phyloP scores from a whole-genome alignment of 2,113 vertebrate genomes.

The Aptenodytes patagonicus region DNA sequence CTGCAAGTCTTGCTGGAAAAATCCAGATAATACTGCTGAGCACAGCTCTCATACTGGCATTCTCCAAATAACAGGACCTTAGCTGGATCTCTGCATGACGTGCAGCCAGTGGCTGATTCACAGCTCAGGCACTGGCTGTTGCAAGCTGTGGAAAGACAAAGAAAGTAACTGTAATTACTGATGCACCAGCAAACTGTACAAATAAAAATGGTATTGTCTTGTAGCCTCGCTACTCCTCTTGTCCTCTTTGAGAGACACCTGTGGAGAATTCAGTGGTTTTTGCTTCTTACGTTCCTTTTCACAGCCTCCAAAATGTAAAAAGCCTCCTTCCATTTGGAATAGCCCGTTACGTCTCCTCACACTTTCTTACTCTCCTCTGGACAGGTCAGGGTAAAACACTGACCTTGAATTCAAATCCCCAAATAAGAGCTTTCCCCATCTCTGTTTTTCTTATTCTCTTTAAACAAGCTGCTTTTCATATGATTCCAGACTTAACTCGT shows the following conservation, averaged over 20 bases:
- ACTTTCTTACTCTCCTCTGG: not conserved
- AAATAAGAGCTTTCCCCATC: not conserved
- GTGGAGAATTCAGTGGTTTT: not conserved
- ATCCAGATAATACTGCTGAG: constrained; percentile 92
- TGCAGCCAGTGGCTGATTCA: constrained; percentile 74
- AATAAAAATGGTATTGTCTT: not conserved
- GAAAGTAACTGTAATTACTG: not conserved
- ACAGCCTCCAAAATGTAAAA: not conserved
- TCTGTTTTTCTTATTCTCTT: not conserved
- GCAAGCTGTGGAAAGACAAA: constrained; percentile 77
- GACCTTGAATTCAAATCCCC: not conserved
- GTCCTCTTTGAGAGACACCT: not conserved
- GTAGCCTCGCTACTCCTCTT: not conserved
- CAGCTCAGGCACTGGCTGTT: constrained; percentile 82
- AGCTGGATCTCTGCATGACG: constrained; percentile 82
- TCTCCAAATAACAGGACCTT: constrained; percentile 92
- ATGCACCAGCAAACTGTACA: not conserved
- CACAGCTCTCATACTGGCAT: constrained; percentile 87
- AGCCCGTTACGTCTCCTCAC: not conserved
- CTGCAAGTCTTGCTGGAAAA: constrained; percentile 80
- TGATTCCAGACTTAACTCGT: not conserved
- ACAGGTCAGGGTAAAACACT: not conserved
- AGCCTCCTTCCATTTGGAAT: not conserved
- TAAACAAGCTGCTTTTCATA: not conserved
- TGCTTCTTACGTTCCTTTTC: not conserved